phyloP scores from a whole-genome alignment of 1,140 invertebrate species.

The Muscidifurax raptorellus region DNA sequence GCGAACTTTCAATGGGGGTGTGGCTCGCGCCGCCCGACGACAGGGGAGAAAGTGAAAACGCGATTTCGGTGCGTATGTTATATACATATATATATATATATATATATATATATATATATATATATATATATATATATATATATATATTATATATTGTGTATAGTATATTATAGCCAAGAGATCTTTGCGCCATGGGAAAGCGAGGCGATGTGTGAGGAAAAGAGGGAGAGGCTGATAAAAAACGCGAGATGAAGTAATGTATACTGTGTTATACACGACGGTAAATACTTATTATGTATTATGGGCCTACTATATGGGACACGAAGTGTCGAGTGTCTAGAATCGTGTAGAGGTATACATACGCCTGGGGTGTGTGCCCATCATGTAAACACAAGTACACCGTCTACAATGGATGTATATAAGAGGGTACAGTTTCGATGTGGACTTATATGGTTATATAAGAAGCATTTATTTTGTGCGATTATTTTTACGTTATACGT shows the following conservation, averaged over 20 bases:
- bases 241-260: conserved; percentile 46
- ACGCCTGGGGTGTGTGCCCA: too few species aligned
- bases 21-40: conserved; percentile 57
- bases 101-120: too few species aligned
- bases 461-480: too few species aligned
- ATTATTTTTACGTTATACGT: too few species aligned
- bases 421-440: too few species aligned
- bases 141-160: too few species aligned
- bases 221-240: conserved; percentile 65
- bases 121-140: too few species aligned
- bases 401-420: too few species aligned
- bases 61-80: conserved; percentile 10
- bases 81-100: not conserved
- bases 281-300: conserved; percentile 48
- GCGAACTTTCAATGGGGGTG: conserved; percentile 67
- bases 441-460: too few species aligned
- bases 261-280: conserved; percentile 21
- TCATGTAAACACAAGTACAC: too few species aligned
- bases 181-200: conserved; percentile 70
- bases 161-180: not conserved
- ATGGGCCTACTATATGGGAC: not conserved
- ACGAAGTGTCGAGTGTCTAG: not conserved
- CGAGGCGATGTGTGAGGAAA: not conserved
- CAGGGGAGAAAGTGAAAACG: conserved; percentile 11
- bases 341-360: too few species aligned